Conservation (phyloP, 2,797 vertebrate species). For the Craterocephalus amniculus region DNA sequence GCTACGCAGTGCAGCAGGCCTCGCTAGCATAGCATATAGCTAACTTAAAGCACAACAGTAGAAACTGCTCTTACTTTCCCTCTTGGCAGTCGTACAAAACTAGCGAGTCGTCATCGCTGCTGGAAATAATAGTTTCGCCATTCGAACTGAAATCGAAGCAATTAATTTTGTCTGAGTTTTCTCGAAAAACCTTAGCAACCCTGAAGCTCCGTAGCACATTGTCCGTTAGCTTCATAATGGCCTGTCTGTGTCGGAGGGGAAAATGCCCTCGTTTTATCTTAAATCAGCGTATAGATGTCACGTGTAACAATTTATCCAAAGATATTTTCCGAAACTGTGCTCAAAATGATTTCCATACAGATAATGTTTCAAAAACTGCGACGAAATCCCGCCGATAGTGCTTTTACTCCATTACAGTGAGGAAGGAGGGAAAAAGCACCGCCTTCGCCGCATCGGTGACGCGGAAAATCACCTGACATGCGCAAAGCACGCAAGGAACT, state of each 20-base stretch:
- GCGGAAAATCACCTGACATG: conserved; percentile 33
- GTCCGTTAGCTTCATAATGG: conserved; percentile 98
- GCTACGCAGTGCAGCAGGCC: conserved; percentile 63
- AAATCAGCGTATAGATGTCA: background rate
- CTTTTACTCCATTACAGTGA: conserved; percentile 21
- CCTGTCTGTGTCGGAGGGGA: conserved; percentile 61
- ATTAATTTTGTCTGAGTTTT: conserved; percentile 98
- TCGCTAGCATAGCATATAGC: conserved; percentile 56
- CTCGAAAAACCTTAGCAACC: conserved; percentile 98
- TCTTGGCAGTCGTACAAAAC: conserved; percentile 98
- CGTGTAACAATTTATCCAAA: background rate
- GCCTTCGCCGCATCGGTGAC: conserved; percentile 59
- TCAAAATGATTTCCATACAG: background rate
- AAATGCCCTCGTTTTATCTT: conserved; percentile 49
- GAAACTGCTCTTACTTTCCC: conserved; percentile 90
- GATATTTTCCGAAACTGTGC: background rate
- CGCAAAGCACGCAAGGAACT: background rate
- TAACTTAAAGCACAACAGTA: conserved; percentile 21
- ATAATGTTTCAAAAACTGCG: conserved; percentile 41
- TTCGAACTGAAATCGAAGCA: conserved; percentile 99
- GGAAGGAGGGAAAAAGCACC: conserved; percentile 56
- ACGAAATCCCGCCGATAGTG: conserved; percentile 61
- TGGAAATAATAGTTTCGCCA: conserved; percentile 97
- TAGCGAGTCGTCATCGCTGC: conserved; percentile 97
- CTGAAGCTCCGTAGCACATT: conserved; percentile 99